Percentiles rank a stretch among this genome's conserved stretches.
Evolutionary conservation across 2,797 vertebrate genomes (phyloP).

Genomic region (Poecilia wingei): DNA sequence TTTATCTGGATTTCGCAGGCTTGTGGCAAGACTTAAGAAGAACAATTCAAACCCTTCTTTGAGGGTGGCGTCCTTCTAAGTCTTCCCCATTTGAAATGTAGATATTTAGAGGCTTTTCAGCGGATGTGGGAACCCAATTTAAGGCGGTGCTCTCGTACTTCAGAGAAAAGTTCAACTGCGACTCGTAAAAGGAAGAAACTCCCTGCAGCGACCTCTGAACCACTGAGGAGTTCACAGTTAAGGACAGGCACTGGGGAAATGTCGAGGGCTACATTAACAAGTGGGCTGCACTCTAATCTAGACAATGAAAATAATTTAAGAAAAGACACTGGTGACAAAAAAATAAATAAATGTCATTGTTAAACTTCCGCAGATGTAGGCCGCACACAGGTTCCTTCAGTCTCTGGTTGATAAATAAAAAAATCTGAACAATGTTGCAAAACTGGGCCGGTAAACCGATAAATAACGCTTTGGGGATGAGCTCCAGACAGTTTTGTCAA

Average conservation of each 20-base stretch:
- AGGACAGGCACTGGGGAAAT: conserved; percentile 77
- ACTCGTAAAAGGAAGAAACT: conserved; percentile 34
- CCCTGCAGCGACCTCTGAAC: conserved; percentile 60
- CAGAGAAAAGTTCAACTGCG: conserved; percentile 18
- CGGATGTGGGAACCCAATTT: conserved; percentile 37
- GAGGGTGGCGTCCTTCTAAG: conserved; percentile 16
- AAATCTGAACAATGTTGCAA: conserved; percentile 39
- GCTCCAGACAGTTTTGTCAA: conserved; percentile 47
- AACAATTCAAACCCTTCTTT: conserved; percentile 34
- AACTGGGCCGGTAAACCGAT: conserved; percentile 44
- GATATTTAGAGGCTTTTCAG: conserved; percentile 40
- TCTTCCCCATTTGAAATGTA: conserved; percentile 13
- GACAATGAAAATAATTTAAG: conserved; percentile 34
- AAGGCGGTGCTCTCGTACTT: conserved; percentile 55
- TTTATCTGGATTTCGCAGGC: conserved; percentile 9
- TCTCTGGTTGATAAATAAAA: conserved; percentile 57
- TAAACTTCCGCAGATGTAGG: conserved; percentile 16
- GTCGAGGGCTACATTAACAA: conserved; percentile 70
- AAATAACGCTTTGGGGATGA: conserved; percentile 61
- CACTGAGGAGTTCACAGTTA: conserved; percentile 84
- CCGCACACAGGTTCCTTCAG: conserved; percentile 40
- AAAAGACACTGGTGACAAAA: conserved; percentile 31
- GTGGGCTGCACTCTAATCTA: conserved; percentile 38
- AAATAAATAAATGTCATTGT: neutral
- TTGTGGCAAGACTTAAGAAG: conserved; percentile 14